These are phyloP conservation scores for Heliconius erato DNA, from an alignment of 2,888 invertebrate genomes.

Conservation along the genomic window DNA sequence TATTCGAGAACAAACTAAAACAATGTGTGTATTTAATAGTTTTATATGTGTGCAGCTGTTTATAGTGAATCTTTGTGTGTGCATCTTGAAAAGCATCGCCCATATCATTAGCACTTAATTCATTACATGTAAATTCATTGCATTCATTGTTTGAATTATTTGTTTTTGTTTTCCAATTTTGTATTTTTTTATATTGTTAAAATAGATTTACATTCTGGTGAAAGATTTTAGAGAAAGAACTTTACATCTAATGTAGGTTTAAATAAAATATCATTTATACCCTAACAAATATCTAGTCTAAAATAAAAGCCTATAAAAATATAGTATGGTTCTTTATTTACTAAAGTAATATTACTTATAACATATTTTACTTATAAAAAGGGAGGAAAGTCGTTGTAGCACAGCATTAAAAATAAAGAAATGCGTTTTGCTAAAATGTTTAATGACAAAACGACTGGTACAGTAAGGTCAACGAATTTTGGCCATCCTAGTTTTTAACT, in stretches of 20 bases:
- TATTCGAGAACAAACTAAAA: not conserved
- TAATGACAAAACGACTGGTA: not conserved
- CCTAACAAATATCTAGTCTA: conserved; percentile 18
- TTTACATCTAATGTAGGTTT: not conserved
- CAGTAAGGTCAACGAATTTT: not conserved
- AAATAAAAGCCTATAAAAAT: conserved; percentile 8
- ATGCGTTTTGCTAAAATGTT: not conserved
- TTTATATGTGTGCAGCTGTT: not conserved
- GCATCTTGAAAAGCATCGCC: conserved; percentile 34
- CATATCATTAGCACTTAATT: conserved; percentile 13
- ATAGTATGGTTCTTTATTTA: conserved; percentile 12
- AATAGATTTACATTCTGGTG: not conserved
- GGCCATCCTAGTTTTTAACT: not conserved
- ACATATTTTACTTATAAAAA: not conserved
- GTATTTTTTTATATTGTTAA: not conserved
- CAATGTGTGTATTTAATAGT: not conserved
- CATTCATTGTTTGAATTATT: not conserved
- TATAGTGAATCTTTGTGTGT: not conserved
- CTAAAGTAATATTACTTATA: not conserved
- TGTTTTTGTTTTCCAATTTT: not conserved
- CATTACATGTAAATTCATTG: conserved; percentile 20
- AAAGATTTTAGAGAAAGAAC: not conserved
- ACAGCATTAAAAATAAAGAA: not conserved
- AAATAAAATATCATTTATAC: not conserved
- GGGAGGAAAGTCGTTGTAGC: not conserved